phyloP scores from a whole-genome alignment of 2,888 invertebrate genomes.

The Dryocosmus kuriphilus region DNA sequence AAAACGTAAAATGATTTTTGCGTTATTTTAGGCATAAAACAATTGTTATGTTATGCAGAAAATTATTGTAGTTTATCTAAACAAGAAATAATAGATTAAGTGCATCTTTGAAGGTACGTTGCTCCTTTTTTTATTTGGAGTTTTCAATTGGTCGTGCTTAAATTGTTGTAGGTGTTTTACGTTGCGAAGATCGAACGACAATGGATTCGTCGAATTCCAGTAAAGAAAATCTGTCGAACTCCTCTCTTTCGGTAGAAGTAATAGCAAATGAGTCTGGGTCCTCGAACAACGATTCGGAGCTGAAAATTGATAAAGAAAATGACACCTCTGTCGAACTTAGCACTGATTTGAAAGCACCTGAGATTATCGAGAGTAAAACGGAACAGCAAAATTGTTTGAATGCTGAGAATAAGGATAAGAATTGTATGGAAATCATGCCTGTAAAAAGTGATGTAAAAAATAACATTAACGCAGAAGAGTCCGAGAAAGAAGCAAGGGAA shows the following conservation, averaged over 20 bases:
- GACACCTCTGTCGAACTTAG: neutral
- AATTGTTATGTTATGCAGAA: no score
- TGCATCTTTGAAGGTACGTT: neutral
- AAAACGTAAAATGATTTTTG: no score
- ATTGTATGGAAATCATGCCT: neutral
- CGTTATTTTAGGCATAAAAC: no score
- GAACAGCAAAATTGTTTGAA: neutral
- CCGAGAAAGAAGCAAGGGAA: conserved; percentile 17
- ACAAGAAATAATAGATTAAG: no score
- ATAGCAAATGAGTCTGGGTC: conserved; percentile 2
- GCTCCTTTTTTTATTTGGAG: neutral
- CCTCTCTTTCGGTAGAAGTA: neutral
- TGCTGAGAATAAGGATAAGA: conserved; percentile 11
- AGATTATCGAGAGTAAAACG: neutral
- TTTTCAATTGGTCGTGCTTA: neutral
- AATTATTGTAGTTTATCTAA: no score
- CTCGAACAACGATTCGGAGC: neutral
- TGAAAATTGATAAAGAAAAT: neutral
- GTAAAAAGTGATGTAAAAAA: neutral
- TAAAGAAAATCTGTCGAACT: neutral
- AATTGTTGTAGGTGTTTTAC: conserved; percentile 6
- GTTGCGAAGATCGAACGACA: neutral
- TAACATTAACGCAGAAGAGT: neutral
- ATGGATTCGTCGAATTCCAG: conserved; percentile 21
- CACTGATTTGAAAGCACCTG: neutral